Conservation (phyloP, 2,113 vertebrate genomes). For the Hypocryptadius cinnamomeus region DNA sequence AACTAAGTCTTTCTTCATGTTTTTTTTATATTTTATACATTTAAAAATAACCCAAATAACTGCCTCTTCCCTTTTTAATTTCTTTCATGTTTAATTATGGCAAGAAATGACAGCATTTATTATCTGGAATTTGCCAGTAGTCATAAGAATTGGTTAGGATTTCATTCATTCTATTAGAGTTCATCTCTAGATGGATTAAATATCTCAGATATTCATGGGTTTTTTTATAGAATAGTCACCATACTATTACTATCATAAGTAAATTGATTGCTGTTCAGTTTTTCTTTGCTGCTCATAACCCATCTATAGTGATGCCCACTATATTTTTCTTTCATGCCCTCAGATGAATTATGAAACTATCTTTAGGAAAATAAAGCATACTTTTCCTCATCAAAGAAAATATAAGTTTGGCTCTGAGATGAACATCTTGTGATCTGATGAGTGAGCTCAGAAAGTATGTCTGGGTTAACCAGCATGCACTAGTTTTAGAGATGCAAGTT, state of each 20-base stretch:
- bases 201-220: background rate
- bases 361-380: background rate
- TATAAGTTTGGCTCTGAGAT: background rate
- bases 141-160: background rate
- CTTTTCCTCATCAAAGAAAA: slow-evolving; percentile 1
- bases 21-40: background rate
- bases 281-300: background rate
- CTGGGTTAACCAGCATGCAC: slow-evolving; percentile 65
- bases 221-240: background rate
- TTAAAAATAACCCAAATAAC: background rate
- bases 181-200: background rate
- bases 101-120: background rate
- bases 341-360: background rate
- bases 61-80: background rate
- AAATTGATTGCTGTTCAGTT: background rate
- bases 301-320: background rate
- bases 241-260: background rate
- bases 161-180: background rate
- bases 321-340: background rate
- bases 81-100: background rate
- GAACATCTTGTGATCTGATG: slow-evolving; percentile 64
- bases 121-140: background rate
- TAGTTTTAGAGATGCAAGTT: slow-evolving; percentile 51
- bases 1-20: background rate
- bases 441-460: slow-evolving; percentile 68